Percentiles rank a stretch among this genome's conserved stretches.
Evolutionary conservation across 2,888 invertebrate species (phyloP).

Genomic region (Dysmachus trigonus): DNA sequence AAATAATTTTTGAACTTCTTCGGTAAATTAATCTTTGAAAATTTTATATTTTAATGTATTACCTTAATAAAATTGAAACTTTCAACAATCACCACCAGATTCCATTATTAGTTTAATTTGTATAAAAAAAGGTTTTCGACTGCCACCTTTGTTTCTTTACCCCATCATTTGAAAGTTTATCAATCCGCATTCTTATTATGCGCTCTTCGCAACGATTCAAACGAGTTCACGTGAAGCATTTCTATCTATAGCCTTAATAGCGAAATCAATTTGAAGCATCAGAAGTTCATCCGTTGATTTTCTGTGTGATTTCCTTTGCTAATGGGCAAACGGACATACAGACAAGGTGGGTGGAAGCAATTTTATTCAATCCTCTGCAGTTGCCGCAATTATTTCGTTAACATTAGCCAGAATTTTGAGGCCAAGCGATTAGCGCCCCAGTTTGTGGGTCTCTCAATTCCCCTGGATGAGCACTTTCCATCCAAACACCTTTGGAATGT

Average conservation of each 20-base stretch:
- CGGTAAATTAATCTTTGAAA: too few species aligned
- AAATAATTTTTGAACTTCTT: too few species aligned
- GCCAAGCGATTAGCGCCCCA: conserved; percentile 21
- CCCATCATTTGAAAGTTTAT: not conserved
- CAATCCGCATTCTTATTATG: not conserved
- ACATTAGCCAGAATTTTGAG: conserved; percentile 18
- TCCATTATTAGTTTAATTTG: too few species aligned
- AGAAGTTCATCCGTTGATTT: not conserved
- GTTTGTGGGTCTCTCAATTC: conserved; percentile 16
- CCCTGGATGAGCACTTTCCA: conserved; percentile 21
- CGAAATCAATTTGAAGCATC: not conserved
- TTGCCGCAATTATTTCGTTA: conserved; percentile 31
- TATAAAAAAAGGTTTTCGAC: too few species aligned
- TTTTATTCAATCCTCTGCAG: conserved; percentile 37
- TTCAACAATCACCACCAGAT: too few species aligned
- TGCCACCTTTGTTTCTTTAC: too few species aligned
- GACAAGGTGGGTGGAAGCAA: conserved; percentile 7
- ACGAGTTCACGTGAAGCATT: not conserved
- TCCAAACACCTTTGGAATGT: conserved; percentile 7
- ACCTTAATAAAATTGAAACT: too few species aligned
- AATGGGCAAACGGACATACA: not conserved
- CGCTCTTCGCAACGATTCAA: not conserved
- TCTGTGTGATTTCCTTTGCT: not conserved
- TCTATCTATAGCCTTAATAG: not conserved
- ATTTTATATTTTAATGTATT: too few species aligned